Conservation (phyloP, 2,113 vertebrate species). For the Boulengerochromis microlepis region DNA sequence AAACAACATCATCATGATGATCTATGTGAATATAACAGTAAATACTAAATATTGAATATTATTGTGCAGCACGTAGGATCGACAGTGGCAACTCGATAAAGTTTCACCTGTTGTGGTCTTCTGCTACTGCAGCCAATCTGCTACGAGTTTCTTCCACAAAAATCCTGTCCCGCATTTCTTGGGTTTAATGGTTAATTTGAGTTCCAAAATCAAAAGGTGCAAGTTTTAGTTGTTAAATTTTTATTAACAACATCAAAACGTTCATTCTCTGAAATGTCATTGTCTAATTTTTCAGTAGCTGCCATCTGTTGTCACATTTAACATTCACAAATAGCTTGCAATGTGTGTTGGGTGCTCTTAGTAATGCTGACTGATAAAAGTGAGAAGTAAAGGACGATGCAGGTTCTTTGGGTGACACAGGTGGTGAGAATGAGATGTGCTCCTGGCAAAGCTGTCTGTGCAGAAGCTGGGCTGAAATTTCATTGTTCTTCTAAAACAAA, state of each 20-base stretch:
- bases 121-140: neutral
- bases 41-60: neutral
- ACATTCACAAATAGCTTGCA: neutral
- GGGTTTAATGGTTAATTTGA: neutral
- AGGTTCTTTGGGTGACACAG: slow-evolving; percentile 16
- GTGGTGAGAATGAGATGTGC: slow-evolving; percentile 19
- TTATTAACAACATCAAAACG: neutral
- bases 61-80: fast-evolving
- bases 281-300: neutral
- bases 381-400: neutral
- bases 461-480: slow-evolving; percentile 32
- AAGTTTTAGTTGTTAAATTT: neutral
- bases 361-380: neutral
- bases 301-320: neutral
- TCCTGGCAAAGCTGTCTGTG: slow-evolving; percentile 28
- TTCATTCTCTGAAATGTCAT: neutral
- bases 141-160: neutral
- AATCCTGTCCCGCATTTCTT: neutral
- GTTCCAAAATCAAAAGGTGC: neutral
- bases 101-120: neutral
- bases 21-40: neutral
- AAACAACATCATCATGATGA: neutral
- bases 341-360: neutral
- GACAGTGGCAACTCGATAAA: neutral
- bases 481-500: slow-evolving; percentile 42